phyloP scores from a whole-genome alignment of 1,140 invertebrate species.

The Ostrea denselamellosa region DNA sequence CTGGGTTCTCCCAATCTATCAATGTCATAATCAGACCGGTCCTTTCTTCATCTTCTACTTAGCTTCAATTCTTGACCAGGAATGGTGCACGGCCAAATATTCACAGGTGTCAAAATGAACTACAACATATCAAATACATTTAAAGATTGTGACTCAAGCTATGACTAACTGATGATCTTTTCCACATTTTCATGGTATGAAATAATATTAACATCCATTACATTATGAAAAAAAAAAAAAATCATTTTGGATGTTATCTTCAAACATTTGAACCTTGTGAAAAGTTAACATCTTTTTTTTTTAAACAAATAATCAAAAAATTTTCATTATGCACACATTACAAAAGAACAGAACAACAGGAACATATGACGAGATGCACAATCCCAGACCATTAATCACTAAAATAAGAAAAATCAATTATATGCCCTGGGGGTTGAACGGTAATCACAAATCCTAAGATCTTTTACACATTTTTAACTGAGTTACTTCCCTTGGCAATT shows the following conservation, averaged over 20 bases:
- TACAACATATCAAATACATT: no score
- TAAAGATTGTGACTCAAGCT: no score
- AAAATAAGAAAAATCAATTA: neutral
- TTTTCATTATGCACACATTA: constrained; percentile 28
- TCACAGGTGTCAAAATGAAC: no score
- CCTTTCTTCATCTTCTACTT: no score
- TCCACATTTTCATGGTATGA: no score
- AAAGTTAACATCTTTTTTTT: neutral
- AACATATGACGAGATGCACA: neutral
- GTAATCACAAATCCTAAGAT: neutral
- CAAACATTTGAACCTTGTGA: neutral
- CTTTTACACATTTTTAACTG: neutral
- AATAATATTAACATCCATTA: no score
- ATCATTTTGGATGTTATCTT: neutral
- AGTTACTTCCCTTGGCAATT: constrained; percentile 31
- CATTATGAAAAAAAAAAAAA: neutral
- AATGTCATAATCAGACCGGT: no score
- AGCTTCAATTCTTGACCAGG: no score
- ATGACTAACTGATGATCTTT: no score
- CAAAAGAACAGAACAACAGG: neutral
- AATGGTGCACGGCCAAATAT: no score
- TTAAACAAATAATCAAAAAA: neutral
- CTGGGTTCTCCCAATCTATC: no score
- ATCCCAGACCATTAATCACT: neutral
- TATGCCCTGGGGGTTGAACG: neutral